phyloP scores from a whole-genome alignment of 2,797 vertebrate species.

The Pipistrellus kuhlii region DNA sequence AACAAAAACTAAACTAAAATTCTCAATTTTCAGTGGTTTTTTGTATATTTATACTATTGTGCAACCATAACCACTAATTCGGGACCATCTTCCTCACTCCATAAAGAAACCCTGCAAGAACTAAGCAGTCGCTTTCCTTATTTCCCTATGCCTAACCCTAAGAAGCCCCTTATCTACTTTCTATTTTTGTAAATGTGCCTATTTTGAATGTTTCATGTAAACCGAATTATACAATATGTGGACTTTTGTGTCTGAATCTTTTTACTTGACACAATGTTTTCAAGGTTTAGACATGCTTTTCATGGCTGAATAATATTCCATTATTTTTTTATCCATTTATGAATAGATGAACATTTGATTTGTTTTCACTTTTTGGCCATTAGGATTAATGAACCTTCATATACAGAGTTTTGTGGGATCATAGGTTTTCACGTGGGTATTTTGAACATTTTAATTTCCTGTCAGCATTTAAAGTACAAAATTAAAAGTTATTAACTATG shows the following conservation, averaged over 20 bases:
- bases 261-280: background rate
- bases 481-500: background rate
- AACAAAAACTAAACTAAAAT: background rate
- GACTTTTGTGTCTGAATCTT: background rate
- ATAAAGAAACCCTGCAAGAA: background rate
- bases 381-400: too few species aligned
- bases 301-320: background rate
- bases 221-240: background rate
- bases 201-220: background rate
- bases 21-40: constrained; percentile 1
- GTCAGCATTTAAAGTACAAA: background rate
- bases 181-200: too few species aligned
- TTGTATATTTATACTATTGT: background rate
- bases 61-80: background rate
- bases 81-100: background rate
- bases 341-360: too few species aligned
- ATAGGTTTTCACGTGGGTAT: background rate
- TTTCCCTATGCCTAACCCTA: background rate
- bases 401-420: too few species aligned
- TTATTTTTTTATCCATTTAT: background rate
- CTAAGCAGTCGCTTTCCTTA: background rate
- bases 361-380: too few species aligned
- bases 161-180: background rate
- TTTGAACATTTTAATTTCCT: background rate
- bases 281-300: background rate